A percentile compares a stretch with the other conserved stretches of the same genome.
phyloP scores from a whole-genome alignment of 2,888 invertebrate species.

The Temnothorax ravouxi region DNA sequence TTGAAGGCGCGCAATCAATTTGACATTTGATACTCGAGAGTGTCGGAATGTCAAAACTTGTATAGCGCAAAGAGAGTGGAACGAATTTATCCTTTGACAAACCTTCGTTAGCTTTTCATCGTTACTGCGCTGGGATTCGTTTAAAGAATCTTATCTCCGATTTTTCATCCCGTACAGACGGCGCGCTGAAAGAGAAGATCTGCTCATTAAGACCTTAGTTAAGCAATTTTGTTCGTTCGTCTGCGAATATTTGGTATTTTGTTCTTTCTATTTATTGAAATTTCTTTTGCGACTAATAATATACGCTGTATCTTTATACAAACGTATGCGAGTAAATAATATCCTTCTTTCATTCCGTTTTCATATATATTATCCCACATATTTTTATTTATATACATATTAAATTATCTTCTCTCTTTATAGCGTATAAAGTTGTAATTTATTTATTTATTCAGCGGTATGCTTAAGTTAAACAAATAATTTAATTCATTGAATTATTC shows the following conservation, averaged over 20 bases:
- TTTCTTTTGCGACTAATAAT: conserved; percentile 4
- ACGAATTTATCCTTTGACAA: conserved; percentile 69
- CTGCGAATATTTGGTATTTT: conserved; percentile 52
- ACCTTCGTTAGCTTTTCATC: conserved; percentile 76
- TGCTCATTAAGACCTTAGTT: conserved; percentile 76
- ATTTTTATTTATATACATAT: conserved; percentile 1
- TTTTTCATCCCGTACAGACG: conserved; percentile 53
- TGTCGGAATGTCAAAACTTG: conserved; percentile 62
- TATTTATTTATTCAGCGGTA: neutral
- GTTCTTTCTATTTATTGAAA: conserved; percentile 3
- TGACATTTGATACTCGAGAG: conserved; percentile 49
- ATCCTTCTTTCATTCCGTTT: neutral
- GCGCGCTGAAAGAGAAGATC: conserved; percentile 68
- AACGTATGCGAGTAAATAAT: neutral
- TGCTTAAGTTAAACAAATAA: neutral
- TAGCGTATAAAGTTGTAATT: neutral
- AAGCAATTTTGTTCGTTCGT: conserved; percentile 70
- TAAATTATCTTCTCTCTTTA: neutral
- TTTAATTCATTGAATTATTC: conserved; percentile 20
- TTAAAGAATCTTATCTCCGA: conserved; percentile 67
- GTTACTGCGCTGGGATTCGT: conserved; percentile 55
- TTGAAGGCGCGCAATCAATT: conserved; percentile 7
- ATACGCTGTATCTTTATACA: neutral
- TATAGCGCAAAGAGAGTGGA: conserved; percentile 48
- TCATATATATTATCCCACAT: neutral